Evolutionary conservation across 2,797 vertebrate genomes (phyloP), one percentile per base, ranked within the genome.

Genomic region (Myoxocephalus aenaeus): DNA sequence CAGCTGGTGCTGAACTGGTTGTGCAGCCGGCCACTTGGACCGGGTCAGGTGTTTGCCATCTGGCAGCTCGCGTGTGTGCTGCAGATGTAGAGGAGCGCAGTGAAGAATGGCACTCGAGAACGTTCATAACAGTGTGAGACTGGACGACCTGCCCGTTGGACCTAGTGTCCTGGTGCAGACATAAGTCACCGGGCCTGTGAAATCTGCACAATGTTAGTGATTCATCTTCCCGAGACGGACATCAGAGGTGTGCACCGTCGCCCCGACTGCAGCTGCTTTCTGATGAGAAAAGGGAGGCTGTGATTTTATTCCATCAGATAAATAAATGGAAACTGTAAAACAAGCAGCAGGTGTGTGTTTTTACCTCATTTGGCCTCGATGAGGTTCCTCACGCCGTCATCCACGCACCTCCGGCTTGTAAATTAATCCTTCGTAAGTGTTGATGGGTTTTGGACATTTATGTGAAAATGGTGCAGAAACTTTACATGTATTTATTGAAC

Each of bases 301-400:
- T 84, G 72, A 74, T 80, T 91, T 80, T 83, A 71, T 83, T 82
- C 75, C 75, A 58, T 86, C 75, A 64, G 54, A 73, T 80, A 82
- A 86, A 83, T 87, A 85, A 83, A 84, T 61, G 13, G 44, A 89
- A 86, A 86, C 75, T 72, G 63, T 83, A 53, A 81, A 75, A 86
- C 27, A 69, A 79, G 42, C 73, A 67, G 58, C 79, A 85, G 79
- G 69, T 86, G 81, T 70, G 56, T 86, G 13, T 72, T 80, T 87
- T 82, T 72, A 83, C 70, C 42, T 81, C 9, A 20, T 81, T 79
- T 74, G 56, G 44, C 53, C 29, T 54, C 20, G 85, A 22, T 50
- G 71, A 53, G 77, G 40, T 34, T 71, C 15, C 27, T 42, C 13
- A 13, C 27, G 72, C n/a, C 14, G 40, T 25, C 15, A 48, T 70